Conservation (phyloP, 2,888 invertebrate genomes). For the Dasysyrphus albostriatus region DNA sequence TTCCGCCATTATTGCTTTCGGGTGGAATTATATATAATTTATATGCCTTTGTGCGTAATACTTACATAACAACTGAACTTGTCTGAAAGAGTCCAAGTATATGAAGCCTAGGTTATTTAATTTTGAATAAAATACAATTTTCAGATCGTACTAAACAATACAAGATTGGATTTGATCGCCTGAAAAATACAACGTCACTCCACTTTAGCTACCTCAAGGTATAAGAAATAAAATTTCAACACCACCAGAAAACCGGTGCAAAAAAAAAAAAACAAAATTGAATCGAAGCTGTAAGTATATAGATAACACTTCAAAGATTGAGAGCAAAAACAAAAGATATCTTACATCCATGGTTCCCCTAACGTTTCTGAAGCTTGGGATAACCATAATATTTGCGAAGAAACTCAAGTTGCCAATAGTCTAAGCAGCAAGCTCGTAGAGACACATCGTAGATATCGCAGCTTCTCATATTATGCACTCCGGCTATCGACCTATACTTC, state of each 20-base stretch:
- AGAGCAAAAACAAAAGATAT: constrained; percentile 53
- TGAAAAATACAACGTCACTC: constrained; percentile 6
- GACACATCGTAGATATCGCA: constrained; percentile 1
- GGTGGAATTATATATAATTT: constrained; percentile 36
- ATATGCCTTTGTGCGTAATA: constrained; percentile 6
- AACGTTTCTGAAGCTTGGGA: constrained; percentile 35
- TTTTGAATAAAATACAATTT: constrained; percentile 11
- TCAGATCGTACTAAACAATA: neutral
- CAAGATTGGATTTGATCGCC: neutral
- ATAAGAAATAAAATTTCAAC: constrained; percentile 14
- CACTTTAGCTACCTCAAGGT: neutral
- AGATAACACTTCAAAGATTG: constrained; percentile 36
- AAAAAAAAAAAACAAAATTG: neutral
- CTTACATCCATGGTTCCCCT: constrained; percentile 23
- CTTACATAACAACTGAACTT: constrained; percentile 30
- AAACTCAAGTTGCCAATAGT: constrained; percentile 10
- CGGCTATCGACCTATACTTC: constrained; percentile 10
- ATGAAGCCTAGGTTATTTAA: neutral
- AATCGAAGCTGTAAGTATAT: constrained; percentile 12
- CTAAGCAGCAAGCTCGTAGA: neutral
- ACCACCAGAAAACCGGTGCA: constrained; percentile 16
- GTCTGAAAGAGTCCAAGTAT: constrained; percentile 12
- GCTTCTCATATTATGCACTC: constrained; percentile 1
- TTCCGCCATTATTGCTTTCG: constrained; percentile 22
- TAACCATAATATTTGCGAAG: constrained; percentile 5